Evolutionary conservation across 2,797 vertebrate species (phyloP).

Genomic region (Etheostoma nigrum): DNA sequence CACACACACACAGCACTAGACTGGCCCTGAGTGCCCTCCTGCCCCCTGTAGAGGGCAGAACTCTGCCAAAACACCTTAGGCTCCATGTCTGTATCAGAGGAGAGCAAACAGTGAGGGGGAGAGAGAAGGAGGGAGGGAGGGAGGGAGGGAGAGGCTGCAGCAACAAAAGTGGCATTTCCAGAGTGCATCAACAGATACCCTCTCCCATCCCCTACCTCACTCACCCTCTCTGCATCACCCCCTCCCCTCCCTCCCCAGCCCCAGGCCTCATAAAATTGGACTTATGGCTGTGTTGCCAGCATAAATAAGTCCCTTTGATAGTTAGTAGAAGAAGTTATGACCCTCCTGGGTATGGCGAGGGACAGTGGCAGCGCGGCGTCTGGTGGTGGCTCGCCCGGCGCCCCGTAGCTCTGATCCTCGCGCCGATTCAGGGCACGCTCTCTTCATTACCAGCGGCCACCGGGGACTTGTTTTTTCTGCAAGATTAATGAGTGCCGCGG

Average conservation of each 20-base stretch:
- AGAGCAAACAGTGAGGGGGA: slow-evolving; percentile 81
- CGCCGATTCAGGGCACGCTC: slow-evolving; percentile 99
- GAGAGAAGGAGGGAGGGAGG: slow-evolving; percentile 6
- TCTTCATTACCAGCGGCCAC: slow-evolving; percentile 99
- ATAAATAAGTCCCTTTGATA: slow-evolving; percentile 99
- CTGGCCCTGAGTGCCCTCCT: slow-evolving; percentile 57
- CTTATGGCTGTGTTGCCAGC: slow-evolving; percentile 97
- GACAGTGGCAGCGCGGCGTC: slow-evolving; percentile 95
- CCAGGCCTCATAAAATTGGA: slow-evolving; percentile 97
- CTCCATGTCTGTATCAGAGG: slow-evolving; percentile 83
- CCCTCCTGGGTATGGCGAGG: slow-evolving; percentile 96
- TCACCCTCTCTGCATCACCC: slow-evolving; percentile 61
- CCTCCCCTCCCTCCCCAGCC: slow-evolving; percentile 88
- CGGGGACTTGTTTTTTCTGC: slow-evolving; percentile 99
- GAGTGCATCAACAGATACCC: slow-evolving; percentile 90
- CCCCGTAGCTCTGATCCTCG: slow-evolving; percentile 95
- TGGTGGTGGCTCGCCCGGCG: slow-evolving; percentile 92
- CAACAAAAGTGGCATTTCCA: slow-evolving; percentile 93
- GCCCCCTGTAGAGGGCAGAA: slow-evolving; percentile 71
- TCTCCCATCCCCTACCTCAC: slow-evolving; percentile 88
- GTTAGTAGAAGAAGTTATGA: slow-evolving; percentile 98
- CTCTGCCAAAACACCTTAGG: slow-evolving; percentile 80
- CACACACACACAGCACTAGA: slow-evolving; percentile 10
- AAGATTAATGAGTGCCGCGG: slow-evolving; percentile 99
- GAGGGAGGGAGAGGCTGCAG: slow-evolving; percentile 29